Evolutionary conservation across 1,140 invertebrate genomes (phyloP).

Genomic region (Listronotus bonariensis): DNA sequence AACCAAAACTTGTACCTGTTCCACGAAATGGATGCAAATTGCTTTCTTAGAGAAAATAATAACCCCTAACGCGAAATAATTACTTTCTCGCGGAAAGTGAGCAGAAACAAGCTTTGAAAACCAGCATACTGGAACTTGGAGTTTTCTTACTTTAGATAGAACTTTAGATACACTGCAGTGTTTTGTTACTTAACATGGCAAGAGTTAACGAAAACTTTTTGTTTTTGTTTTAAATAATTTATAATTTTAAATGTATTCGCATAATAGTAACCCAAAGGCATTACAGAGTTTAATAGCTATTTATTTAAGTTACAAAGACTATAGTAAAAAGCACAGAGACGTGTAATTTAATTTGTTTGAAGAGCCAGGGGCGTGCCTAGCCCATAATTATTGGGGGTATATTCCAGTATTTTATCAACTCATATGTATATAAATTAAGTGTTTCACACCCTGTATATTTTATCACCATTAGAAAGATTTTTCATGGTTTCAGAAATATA

Average conservation of each 20-base stretch:
- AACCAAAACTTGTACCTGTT: conserved; percentile 33
- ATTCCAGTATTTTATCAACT: too few relatives aligned
- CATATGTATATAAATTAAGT: too few relatives aligned
- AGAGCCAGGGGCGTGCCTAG: too few relatives aligned
- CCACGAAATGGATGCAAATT: conserved; percentile 37
- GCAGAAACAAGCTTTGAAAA: conserved; percentile 26
- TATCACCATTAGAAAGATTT: too few relatives aligned
- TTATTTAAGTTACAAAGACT: too few relatives aligned
- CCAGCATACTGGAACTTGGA: conserved; percentile 12
- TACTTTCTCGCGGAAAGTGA: conserved; percentile 22
- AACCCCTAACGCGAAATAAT: conserved; percentile 38
- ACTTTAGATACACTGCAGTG: conserved; percentile 17
- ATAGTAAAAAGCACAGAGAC: too few relatives aligned
- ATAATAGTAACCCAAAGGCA: too few relatives aligned
- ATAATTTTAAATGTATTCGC: background rate
- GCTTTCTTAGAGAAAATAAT: conserved; percentile 41
- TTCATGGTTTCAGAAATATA: too few relatives aligned
- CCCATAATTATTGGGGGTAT: too few relatives aligned
- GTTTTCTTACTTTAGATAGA: conserved; percentile 15
- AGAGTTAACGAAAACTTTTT: background rate
- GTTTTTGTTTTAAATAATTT: background rate
- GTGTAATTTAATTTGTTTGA: too few relatives aligned
- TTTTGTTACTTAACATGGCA: conserved; percentile 4
- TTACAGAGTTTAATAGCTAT: too few relatives aligned
- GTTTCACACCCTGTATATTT: too few relatives aligned